A percentile compares a stretch with the other conserved stretches of the same genome.
These are phyloP conservation scores for Heliconius congener DNA, from an alignment of 1,140 invertebrate genomes.

Conservation along the genomic window DNA sequence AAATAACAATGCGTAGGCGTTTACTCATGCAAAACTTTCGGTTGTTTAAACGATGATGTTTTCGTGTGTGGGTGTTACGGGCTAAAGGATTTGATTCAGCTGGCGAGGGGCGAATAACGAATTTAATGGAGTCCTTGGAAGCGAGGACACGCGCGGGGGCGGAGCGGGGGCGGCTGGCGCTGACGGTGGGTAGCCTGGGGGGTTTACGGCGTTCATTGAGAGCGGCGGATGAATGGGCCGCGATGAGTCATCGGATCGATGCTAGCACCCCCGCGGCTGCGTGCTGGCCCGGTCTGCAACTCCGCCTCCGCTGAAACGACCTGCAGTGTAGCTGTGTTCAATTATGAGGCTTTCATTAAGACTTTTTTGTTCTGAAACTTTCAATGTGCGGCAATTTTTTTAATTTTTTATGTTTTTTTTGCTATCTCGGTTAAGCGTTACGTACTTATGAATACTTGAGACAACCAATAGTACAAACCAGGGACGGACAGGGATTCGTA, in stretches of 20 bases:
- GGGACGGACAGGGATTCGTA: no score
- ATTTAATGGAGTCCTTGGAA: constrained; percentile 71
- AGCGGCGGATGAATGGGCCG: constrained; percentile 74
- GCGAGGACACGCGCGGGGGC: constrained; percentile 52
- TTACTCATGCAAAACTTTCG: constrained; percentile 16
- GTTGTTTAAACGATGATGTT: constrained; percentile 41
- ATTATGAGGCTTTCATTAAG: background rate
- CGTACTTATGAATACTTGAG: no score
- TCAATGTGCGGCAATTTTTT: background rate
- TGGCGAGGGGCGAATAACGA: constrained; percentile 47
- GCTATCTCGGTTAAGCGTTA: no score
- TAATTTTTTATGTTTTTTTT: background rate
- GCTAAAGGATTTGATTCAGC: constrained; percentile 60
- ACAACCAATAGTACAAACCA: no score
- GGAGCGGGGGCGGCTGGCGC: constrained; percentile 33
- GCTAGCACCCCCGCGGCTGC: constrained; percentile 47
- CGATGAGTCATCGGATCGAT: constrained; percentile 76
- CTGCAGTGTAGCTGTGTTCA: constrained; percentile 12
- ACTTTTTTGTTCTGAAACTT: constrained; percentile 1
- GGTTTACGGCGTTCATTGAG: constrained; percentile 71
- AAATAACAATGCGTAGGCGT: constrained; percentile 21
- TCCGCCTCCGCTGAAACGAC: constrained; percentile 17
- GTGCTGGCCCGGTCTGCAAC: constrained; percentile 43
- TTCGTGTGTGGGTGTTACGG: constrained; percentile 53
- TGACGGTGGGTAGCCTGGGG: constrained; percentile 25